These are phyloP conservation scores for Caretta caretta DNA, from an alignment of 2,113 vertebrate genomes.

Conservation along the genomic window DNA sequence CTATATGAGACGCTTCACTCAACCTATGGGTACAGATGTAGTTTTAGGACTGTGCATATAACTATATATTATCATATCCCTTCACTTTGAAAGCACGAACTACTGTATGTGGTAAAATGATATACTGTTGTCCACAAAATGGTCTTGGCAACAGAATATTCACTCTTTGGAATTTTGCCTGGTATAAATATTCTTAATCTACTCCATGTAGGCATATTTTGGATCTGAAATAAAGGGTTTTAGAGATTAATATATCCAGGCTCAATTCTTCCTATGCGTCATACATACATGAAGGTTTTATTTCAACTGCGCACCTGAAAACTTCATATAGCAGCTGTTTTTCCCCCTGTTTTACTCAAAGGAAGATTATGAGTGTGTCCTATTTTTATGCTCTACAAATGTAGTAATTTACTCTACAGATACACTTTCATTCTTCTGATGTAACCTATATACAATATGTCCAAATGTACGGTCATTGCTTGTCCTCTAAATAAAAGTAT, in stretches of 20 bases:
- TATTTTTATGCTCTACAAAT: conserved; percentile 69
- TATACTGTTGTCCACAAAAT: conserved; percentile 70
- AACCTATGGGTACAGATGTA: conserved; percentile 40
- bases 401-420: conserved; percentile 66
- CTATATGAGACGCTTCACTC: conserved; percentile 11
- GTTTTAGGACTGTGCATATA: conserved; percentile 45
- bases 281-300: conserved; percentile 75
- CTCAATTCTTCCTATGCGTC: conserved; percentile 69
- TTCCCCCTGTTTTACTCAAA: conserved; percentile 43
- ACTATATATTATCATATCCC: conserved; percentile 53
- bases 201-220: conserved; percentile 77
- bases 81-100: conserved; percentile 66
- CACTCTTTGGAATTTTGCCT: conserved; percentile 75
- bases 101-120: conserved; percentile 77
- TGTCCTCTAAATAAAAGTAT: conserved; percentile 55
- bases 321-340: conserved; percentile 59
- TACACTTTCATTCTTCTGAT: conserved; percentile 59
- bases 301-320: conserved; percentile 70
- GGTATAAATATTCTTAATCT: conserved; percentile 79
- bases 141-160: conserved; percentile 77
- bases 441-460: conserved; percentile 57
- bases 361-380: conserved; percentile 52
- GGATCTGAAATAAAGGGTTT: conserved; percentile 72
- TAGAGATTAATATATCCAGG: conserved; percentile 73
- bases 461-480: conserved; percentile 64